Base-by-base conservation (phyloP, 2,113 vertebrate genomes). In the Paralichthys olivaceus region DNA sequence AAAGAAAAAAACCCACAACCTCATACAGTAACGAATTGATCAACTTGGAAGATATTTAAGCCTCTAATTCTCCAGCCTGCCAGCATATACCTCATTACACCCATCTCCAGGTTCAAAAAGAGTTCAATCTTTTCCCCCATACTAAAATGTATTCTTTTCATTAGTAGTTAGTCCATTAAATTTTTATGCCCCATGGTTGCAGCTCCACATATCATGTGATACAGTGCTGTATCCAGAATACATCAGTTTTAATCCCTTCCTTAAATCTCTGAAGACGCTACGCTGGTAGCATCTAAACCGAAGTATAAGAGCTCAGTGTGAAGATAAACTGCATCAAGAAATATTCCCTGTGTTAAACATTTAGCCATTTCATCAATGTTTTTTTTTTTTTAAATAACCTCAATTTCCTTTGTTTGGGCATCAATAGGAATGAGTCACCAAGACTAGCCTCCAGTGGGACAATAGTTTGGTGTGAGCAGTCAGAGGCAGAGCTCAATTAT, bases 401-500 rank as follows among this genome's bases (percentile, higher is more conserved):
- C 54, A 45, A 68, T 40, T 6, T 64, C 49, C 45, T 85, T 84
- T 84, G 79, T 87, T 80, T 66, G 68, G 40, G 47, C 57, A 69
- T 79, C 72, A 81, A 65, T 12, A 49, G 57, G 34, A 75, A 55
- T 60, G 72, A 83, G 43, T 81, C 56, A 67, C 62, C 1, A 12
- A 88, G 69, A 88, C 80, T 70, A 72, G 78, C 68, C 47, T 77
- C 71, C 65, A 20, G 32, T 57, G 71, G 61, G 66, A 89, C 75
- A 86, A 87, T 72, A 45, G 77, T 70, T n/a, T 71, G 80, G 26
- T 75, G 37, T n/a, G 15, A 64, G 34, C 62, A 26, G 53, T 68
- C 3, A 55, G 45, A 83, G 56, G 79, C 75, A 75, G 72, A 74
- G 73, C 75, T 84, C 61, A 79, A 83, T 82, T 74, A 89, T 73